Evolutionary conservation across 2,797 vertebrate species (phyloP).

Genomic region (Staurois parvus): DNA sequence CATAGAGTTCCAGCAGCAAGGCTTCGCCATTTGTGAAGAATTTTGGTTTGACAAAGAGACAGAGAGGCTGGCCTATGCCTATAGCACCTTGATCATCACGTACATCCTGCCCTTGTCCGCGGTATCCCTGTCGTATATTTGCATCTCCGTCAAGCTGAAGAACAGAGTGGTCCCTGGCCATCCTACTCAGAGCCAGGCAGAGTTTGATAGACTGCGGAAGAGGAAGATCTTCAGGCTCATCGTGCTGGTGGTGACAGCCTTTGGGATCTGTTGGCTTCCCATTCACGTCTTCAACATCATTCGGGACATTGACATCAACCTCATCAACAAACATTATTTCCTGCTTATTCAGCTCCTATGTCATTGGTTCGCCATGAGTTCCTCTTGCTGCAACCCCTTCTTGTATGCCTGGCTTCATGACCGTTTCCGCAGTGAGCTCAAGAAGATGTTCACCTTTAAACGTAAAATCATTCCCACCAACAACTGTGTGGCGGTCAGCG

Average conservation of each 20-base stretch:
- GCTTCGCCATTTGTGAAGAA: slow-evolving; percentile 89
- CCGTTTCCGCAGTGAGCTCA: slow-evolving; percentile 83
- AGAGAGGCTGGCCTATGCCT: slow-evolving; percentile 83
- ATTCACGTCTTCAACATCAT: slow-evolving; percentile 89
- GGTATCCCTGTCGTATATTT: slow-evolving; percentile 85
- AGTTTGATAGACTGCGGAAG: slow-evolving; percentile 81
- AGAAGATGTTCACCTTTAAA: slow-evolving; percentile 82
- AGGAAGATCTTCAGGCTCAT: slow-evolving; percentile 88
- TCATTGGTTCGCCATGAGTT: slow-evolving; percentile 90
- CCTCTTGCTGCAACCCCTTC: slow-evolving; percentile 89
- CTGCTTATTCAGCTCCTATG: slow-evolving; percentile 88
- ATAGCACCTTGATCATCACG: slow-evolving; percentile 85
- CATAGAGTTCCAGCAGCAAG: slow-evolving; percentile 85
- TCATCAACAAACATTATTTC: slow-evolving; percentile 88
- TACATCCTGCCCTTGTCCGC: slow-evolving; percentile 88
- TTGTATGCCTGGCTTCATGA: slow-evolving; percentile 90
- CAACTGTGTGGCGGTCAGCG: slow-evolving; percentile 79
- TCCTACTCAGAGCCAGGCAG: slow-evolving; percentile 82
- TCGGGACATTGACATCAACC: slow-evolving; percentile 85
- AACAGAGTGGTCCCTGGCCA: slow-evolving; percentile 86
- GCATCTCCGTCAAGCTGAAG: slow-evolving; percentile 86
- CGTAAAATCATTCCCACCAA: slow-evolving; percentile 78
- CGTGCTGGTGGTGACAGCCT: slow-evolving; percentile 84
- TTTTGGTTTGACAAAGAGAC: slow-evolving; percentile 87
- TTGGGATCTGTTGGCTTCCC: slow-evolving; percentile 88